Conservation (phyloP, 2,113 vertebrate species). For the Dasyurus viverrinus region DNA sequence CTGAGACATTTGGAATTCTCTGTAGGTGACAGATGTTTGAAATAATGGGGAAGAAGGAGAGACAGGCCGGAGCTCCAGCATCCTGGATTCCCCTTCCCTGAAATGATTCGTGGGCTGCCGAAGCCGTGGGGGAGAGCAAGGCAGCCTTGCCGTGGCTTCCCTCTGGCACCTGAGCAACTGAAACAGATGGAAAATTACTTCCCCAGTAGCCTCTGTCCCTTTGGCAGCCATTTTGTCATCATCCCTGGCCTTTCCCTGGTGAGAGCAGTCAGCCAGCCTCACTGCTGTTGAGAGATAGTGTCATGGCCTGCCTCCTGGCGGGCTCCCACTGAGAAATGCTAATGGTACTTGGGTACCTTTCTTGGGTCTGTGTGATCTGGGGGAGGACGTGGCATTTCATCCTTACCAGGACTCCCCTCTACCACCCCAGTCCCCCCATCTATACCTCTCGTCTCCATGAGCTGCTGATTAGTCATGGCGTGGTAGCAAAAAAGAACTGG, state of each 20-base stretch:
- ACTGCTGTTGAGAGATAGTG: background rate
- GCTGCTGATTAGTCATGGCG: background rate
- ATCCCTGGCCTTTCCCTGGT: background rate
- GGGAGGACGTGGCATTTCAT: background rate
- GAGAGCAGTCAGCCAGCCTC: background rate
- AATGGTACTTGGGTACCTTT: background rate
- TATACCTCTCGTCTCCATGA: background rate
- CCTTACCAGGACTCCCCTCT: background rate
- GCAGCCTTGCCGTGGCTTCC: slow-evolving; percentile 24
- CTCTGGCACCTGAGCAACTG: slow-evolving; percentile 49
- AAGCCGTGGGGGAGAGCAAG: background rate
- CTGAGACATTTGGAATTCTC: slow-evolving; percentile 54
- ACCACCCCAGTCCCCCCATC: background rate
- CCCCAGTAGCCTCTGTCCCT: slow-evolving; percentile 55
- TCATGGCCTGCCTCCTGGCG: background rate
- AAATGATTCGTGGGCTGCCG: background rate
- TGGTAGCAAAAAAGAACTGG: background rate
- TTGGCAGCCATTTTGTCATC: background rate
- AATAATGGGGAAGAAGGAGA: slow-evolving; percentile 7
- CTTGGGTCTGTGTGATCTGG: background rate
- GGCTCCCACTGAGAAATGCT: background rate
- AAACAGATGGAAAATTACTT: slow-evolving; percentile 52
- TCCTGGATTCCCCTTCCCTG: slow-evolving; percentile 7
- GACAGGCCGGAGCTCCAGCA: background rate
- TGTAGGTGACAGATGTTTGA: slow-evolving; percentile 24